phyloP scores from a whole-genome alignment of 2,888 invertebrate species.

The Chloromyia formosa region DNA sequence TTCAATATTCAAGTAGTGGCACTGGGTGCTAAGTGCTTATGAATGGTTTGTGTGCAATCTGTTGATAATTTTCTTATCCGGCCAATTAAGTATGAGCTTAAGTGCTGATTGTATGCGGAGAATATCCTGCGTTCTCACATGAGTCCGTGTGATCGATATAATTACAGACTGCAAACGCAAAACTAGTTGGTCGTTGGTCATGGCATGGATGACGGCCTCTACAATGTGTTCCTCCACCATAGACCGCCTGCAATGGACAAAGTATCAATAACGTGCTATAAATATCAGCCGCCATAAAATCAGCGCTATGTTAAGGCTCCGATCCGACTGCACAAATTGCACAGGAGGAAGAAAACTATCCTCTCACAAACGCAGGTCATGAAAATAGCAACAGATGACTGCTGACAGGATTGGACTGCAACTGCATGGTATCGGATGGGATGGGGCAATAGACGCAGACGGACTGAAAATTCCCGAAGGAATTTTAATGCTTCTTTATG shows the following conservation, averaged over 20 bases:
- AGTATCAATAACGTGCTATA: conserved; percentile 31
- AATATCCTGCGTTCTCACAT: not conserved
- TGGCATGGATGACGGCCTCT: not conserved
- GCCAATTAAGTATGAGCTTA: conserved; percentile 33
- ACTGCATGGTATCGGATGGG: too few relatives aligned
- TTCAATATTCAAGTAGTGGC: conserved; percentile 16
- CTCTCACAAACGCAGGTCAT: not conserved
- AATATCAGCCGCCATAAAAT: conserved; percentile 21
- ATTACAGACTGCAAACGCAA: conserved; percentile 1
- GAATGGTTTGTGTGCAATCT: conserved; percentile 23
- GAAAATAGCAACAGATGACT: conserved; percentile 33
- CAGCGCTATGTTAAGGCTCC: not conserved
- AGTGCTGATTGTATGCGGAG: not conserved
- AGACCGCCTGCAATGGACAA: conserved; percentile 4
- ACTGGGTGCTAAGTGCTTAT: conserved; percentile 28
- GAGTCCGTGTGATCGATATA: conserved; percentile 18
- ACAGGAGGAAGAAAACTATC: not conserved
- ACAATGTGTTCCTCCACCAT: not conserved
- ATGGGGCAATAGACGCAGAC: not conserved
- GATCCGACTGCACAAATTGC: not conserved
- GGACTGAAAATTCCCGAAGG: conserved; percentile 20
- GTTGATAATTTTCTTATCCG: conserved; percentile 38
- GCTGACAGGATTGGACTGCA: not conserved
- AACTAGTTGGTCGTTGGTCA: conserved; percentile 24
- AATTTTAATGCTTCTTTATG: conserved; percentile 38